phyloP scores from a whole-genome alignment of 2,888 invertebrate species.

The Agelastica alni region DNA sequence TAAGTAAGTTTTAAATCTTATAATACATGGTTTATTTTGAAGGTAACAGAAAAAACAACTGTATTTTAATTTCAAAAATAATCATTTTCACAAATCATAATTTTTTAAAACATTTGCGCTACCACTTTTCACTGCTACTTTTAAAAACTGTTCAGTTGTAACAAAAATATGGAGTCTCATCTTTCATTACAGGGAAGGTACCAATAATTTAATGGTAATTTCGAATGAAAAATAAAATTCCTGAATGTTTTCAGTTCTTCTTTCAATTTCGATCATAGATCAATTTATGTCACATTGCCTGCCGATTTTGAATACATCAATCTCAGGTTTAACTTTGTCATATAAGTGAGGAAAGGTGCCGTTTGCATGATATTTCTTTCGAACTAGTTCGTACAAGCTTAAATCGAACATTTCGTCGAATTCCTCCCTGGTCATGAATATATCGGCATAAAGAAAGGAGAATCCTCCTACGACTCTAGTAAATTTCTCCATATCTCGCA shows the following conservation, averaged over 20 bases:
- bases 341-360: constrained; percentile 68
- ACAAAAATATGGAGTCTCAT: neutral
- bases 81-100: no score
- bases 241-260: no score
- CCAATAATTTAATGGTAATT: no score
- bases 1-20: no score
- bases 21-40: no score
- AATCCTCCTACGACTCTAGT: constrained; percentile 70
- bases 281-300: constrained; percentile 32
- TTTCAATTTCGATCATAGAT: neutral
- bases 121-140: no score
- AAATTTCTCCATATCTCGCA: constrained; percentile 73
- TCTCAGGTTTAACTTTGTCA: constrained; percentile 70
- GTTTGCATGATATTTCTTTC: constrained; percentile 63
- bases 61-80: no score
- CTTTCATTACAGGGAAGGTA: no score
- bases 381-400: constrained; percentile 64
- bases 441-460: constrained; percentile 72
- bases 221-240: no score
- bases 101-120: no score
- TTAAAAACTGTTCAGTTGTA: no score
- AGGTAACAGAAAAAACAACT: no score
- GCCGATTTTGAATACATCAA: constrained; percentile 66
- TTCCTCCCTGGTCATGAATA: constrained; percentile 68
- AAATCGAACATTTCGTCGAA: constrained; percentile 73